These are phyloP conservation scores for Zophobas morio DNA, from an alignment of 1,140 invertebrate species.

Conservation along the genomic window DNA sequence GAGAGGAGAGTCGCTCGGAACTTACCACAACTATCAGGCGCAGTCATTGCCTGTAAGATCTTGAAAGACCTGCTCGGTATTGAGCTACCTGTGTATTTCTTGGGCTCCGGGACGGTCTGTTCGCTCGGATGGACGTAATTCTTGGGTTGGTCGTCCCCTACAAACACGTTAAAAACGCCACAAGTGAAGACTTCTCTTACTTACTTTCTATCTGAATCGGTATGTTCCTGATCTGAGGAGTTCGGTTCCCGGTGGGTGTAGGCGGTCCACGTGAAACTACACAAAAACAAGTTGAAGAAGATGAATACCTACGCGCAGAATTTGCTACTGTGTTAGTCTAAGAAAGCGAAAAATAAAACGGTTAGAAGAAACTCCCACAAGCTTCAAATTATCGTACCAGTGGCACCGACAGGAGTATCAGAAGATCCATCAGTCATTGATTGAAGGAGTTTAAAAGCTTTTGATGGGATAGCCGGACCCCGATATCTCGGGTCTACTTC, in stretches of 20 bases:
- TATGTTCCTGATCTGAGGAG: constrained; percentile 60
- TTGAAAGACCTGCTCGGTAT: constrained; percentile 90
- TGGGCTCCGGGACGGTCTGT: constrained; percentile 79
- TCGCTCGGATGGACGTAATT: constrained; percentile 77
- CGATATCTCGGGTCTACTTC: constrained; percentile 77
- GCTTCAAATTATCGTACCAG: constrained; percentile 52
- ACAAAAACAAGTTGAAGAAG: constrained; percentile 2
- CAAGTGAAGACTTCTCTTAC: constrained; percentile 13
- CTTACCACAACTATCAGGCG: constrained; percentile 66
- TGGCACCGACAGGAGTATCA: constrained; percentile 17
- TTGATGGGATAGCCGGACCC: constrained; percentile 79
- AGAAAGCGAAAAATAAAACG: constrained; percentile 21
- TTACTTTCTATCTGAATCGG: constrained; percentile 65
- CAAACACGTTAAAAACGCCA: constrained; percentile 15
- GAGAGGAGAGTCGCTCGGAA: not conserved
- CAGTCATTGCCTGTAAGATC: constrained; percentile 88
- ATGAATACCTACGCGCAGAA: not conserved
- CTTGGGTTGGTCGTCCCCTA: constrained; percentile 67
- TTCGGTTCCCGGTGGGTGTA: constrained; percentile 17
- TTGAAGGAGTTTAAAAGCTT: constrained; percentile 78
- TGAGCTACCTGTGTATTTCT: constrained; percentile 85
- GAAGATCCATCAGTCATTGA: constrained; percentile 70
- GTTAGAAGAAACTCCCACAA: constrained; percentile 35
- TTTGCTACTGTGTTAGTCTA: not conserved
- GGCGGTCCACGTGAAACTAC: constrained; percentile 48